Percentiles rank a stretch among this genome's conserved stretches.
These are phyloP conservation scores for Chloebia gouldiae DNA, from an alignment of 2,113 vertebrate species.

Conservation along the genomic window DNA sequence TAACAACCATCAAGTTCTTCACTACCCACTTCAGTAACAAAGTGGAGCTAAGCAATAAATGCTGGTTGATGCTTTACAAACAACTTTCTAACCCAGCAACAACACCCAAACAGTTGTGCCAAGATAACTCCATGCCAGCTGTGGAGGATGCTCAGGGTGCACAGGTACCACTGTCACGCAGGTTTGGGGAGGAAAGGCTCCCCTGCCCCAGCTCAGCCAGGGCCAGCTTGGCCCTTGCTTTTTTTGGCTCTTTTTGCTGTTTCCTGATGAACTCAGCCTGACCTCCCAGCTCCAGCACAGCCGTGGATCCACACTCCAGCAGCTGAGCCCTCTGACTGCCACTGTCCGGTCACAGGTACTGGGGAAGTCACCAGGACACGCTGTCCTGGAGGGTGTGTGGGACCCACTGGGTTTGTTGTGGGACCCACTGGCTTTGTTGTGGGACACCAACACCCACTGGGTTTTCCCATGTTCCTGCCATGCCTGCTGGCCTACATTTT, in stretches of 20 bases:
- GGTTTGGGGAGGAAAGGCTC: background rate
- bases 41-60: background rate
- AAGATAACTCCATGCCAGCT: background rate
- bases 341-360: fast-evolving
- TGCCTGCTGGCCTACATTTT: background rate
- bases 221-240: background rate
- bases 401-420: background rate
- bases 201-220: background rate
- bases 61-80: background rate
- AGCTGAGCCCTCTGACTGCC: background rate
- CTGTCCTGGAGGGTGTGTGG: fast-evolving
- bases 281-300: background rate
- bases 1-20: background rate
- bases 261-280: background rate
- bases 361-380: background rate
- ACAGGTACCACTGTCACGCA: background rate
- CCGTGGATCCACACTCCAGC: background rate
- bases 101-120: background rate
- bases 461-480: background rate
- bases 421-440: background rate
- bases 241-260: background rate
- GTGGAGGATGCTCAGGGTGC: background rate
- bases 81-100: background rate
- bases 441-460: background rate
- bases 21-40: background rate